Evolutionary conservation across 2,113 vertebrate species (phyloP), one percentile per base, ranked within the genome.

Genomic region (Xenus cinereus): DNA sequence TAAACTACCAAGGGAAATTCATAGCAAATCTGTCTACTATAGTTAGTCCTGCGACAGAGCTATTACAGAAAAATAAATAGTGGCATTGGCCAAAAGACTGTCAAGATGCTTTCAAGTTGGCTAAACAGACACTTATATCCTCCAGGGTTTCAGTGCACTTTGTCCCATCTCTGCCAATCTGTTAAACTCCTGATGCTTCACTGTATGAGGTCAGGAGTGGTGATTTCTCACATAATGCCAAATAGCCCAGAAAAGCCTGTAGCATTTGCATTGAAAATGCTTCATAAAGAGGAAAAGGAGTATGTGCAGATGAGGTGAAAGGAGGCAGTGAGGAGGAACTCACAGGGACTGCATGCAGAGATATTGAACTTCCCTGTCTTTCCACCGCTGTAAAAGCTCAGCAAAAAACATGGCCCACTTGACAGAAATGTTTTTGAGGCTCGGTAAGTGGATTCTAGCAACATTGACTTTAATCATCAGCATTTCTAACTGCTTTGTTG

Each of bases 11-110:
- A 91, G 93, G 96, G 87, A 95, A 95, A 97, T 97, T 95, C 60
- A 62, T 50, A 75, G 84, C 39, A 66, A 91, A 95, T 93, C 92
- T 96, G 81, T 93, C 95, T 93, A 51, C 77, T 72, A 24, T 20
- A 39, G 82, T 95, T 94, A 97, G 66, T 63, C 79, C 45, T 94
- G 82, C 19, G 7, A 93, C 78, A 91, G 95, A 95, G 81, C 87
- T 88, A 96, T 96, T 95, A 94, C 37, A 94, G 90, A 64, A 97
- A 97, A 97, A 96, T 93, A 96, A 96, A 97, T 95, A 96, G 84
- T 96, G 84, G 84, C 87, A 93, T 60, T 90, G 90, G 93, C 97
- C 97, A 97, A 96, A 96, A 96, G 91, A 96, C 95, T 95, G 94
- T 96, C 95, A 97, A 94, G 64, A 80, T 71, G 41, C 84, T 95